Conservation (phyloP, 2,113 vertebrate genomes). For the Sorex fumeus region DNA sequence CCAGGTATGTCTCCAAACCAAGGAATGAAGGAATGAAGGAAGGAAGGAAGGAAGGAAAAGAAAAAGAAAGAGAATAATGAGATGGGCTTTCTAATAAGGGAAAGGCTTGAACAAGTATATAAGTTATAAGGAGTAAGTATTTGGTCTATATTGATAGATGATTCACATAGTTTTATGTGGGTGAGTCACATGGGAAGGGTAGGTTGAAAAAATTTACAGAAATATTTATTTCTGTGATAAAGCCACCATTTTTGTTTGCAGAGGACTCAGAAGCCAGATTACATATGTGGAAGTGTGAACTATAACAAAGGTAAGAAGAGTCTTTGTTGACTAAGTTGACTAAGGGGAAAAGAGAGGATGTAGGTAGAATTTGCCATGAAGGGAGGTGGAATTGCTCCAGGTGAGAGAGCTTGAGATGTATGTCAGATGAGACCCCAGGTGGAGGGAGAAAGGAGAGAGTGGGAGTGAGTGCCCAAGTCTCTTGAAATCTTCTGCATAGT, state of each 20-base stretch:
- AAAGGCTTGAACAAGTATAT: background rate
- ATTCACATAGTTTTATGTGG: background rate
- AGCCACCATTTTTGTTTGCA: background rate
- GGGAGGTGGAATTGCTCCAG: background rate
- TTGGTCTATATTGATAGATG: background rate
- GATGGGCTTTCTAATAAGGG: background rate
- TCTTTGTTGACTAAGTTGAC: no score
- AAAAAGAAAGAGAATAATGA: background rate
- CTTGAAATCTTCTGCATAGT: background rate
- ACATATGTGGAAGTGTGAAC: background rate
- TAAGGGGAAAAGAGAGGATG: background rate
- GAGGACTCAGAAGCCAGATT: background rate
- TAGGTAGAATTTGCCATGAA: background rate
- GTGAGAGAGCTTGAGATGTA: background rate
- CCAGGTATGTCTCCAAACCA: no score
- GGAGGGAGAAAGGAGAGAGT: background rate
- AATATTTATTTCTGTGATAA: background rate
- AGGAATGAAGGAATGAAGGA: no score
- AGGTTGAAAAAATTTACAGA: background rate
- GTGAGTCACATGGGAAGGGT: background rate
- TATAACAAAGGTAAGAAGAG: background rate
- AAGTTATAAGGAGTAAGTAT: background rate
- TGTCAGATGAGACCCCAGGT: background rate
- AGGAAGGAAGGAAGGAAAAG: no score
- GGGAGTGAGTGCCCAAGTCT: rapidly evolving